Percentiles rank a stretch among this genome's conserved stretches.
Evolutionary conservation across 2,888 invertebrate genomes (phyloP).

Genomic region (Caenorhabditis panamensis): DNA sequence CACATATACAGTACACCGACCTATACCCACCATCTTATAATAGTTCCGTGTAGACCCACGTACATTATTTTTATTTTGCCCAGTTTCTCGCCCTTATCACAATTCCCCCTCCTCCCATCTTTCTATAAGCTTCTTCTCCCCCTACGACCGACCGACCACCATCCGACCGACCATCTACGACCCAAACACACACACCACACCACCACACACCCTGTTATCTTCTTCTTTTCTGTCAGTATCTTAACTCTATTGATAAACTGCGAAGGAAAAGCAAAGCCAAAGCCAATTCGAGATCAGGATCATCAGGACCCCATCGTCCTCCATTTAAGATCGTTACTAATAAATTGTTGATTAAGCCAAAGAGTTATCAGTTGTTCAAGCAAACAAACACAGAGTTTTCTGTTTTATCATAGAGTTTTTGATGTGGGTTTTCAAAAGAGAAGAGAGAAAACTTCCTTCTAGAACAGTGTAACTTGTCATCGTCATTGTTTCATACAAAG

Average conservation of each 20-base stretch:
- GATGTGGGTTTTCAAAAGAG: not conserved
- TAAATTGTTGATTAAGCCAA: constrained; percentile 50
- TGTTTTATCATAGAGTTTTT: not conserved
- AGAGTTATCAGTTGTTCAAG: not conserved
- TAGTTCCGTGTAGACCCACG: constrained; percentile 56
- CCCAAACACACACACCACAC: constrained; percentile 18
- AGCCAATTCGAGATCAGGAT: constrained; percentile 40
- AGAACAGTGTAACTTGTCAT: not conserved
- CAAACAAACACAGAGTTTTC: not conserved
- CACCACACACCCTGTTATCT: constrained; percentile 1
- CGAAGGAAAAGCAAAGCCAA: constrained; percentile 34
- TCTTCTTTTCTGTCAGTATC: constrained; percentile 1
- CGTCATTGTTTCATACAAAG: not conserved
- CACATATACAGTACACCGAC: constrained; percentile 58
- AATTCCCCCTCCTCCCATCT: not conserved
- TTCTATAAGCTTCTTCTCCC: too few species aligned
- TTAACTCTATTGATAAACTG: constrained; percentile 45
- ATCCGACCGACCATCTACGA: constrained; percentile 17
- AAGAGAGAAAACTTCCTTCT: not conserved
- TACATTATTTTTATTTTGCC: not conserved
- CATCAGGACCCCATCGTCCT: constrained; percentile 17
- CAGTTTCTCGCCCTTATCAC: constrained; percentile 9
- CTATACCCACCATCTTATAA: constrained; percentile 3
- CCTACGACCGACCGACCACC: too few species aligned
- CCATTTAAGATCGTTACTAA: constrained; percentile 48